Base-by-base conservation (phyloP, 2,888 invertebrate genomes). In the Papilio gigon region DNA sequence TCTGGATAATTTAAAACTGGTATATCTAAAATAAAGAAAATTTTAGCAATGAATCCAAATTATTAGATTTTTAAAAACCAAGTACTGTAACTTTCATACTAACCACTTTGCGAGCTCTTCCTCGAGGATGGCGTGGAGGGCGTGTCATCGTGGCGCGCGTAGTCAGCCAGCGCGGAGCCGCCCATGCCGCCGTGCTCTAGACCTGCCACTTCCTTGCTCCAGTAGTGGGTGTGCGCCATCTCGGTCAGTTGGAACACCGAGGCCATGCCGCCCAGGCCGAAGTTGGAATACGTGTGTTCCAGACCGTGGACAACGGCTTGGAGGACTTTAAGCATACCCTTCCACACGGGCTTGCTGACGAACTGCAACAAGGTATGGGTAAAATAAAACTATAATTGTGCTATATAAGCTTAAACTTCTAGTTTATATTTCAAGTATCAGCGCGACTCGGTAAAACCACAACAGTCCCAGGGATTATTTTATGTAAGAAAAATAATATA, bases 201-300 rank as follows among this genome's bases (percentile, higher is more conserved):
- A 0, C 94, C 94, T 0, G 94, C 92, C 9, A 97, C 84, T 83
- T 98, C 98, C 81, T 97, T 96, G 76, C 96, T 96, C 98, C 98
- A 98, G 85, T 96, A 99, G 89, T 99, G 99, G 0, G 99, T 99
- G 86, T 99, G 99, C 2, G 98, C 97, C 82, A 99, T 98, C 93
- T 99, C 99, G 79, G 99, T 95, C 74, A 99, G 93, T 89, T 98
- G 98, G 87, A 98, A 99, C 22, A 98, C 97, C 0, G 98, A 98
- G 4, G 98, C 98, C 97, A 99, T 98, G 25, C 99, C 99, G 40
- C 99, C 99, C 1, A 98, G 93, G 0, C 99, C 98, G 79, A 97
- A 97, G 90, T 98, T 98, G 53, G 95, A 94, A 84, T 96, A 98
- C 0, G 98, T 98, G 72, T 95, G 95, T 84, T 98, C 98, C 65